phyloP scores from a whole-genome alignment of 2,797 vertebrate species.

The Peromyscus melanophrys region DNA sequence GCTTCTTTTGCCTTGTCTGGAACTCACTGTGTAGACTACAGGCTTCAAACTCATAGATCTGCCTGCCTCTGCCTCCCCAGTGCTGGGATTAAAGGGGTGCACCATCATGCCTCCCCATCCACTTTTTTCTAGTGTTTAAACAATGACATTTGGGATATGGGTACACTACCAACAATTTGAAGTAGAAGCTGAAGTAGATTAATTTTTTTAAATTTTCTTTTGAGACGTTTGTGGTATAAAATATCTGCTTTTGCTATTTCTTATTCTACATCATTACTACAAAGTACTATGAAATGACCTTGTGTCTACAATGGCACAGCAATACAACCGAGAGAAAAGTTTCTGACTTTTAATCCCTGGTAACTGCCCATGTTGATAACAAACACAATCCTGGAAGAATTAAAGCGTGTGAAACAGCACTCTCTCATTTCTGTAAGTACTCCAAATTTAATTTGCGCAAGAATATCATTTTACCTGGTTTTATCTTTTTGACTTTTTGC shows the following conservation, averaged over 20 bases:
- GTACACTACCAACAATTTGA: background rate
- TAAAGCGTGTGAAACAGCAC: background rate
- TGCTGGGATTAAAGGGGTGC: background rate
- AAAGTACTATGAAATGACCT: conserved; percentile 24
- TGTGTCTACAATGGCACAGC: background rate
- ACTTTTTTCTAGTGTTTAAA: background rate
- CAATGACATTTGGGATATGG: background rate
- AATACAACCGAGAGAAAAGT: conserved; percentile 26
- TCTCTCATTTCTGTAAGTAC: conserved; percentile 50
- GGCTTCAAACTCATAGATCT: background rate
- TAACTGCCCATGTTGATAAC: conserved; percentile 48
- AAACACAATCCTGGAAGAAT: conserved; percentile 31
- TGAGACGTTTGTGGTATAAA: background rate
- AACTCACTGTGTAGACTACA: background rate
- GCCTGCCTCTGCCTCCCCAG: background rate
- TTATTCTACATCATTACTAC: background rate
- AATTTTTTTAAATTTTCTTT: background rate
- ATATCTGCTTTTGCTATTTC: conserved; percentile 52
- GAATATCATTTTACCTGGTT: conserved; percentile 68
- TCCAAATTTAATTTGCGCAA: conserved; percentile 56
- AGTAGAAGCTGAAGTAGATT: conserved; percentile 31
- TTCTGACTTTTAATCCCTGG: conserved; percentile 48
- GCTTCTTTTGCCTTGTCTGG: background rate
- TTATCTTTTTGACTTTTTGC: conserved; percentile 66
- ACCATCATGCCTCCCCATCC: background rate